Conservation (phyloP, 2,113 vertebrate genomes). For the Arizona elegans region DNA sequence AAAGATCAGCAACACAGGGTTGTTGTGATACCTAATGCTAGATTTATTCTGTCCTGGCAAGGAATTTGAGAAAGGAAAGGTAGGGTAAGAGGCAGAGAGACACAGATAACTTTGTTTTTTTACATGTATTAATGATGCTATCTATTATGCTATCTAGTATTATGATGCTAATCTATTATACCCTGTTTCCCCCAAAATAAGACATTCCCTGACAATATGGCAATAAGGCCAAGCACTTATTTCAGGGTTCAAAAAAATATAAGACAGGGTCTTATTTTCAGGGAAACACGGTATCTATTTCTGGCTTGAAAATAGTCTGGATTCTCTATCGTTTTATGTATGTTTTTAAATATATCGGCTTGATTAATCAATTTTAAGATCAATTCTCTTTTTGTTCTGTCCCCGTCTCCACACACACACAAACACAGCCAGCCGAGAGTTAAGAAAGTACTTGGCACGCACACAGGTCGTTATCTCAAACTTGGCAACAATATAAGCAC, state of each 20-base stretch:
- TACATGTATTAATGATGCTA: background rate
- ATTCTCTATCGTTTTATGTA: background rate
- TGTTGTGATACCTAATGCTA: background rate
- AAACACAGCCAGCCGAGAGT: too few relatives aligned
- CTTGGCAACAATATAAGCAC: too few relatives aligned
- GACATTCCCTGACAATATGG: too few relatives aligned
- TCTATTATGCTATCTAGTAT: background rate
- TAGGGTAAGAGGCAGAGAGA: background rate
- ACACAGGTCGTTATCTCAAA: too few relatives aligned
- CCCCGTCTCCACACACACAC: too few relatives aligned
- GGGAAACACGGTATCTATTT: background rate
- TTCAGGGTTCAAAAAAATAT: too few relatives aligned
- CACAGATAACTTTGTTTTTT: background rate
- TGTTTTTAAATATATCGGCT: conserved; percentile 5
- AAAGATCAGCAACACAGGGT: background rate
- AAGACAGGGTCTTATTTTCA: too few relatives aligned
- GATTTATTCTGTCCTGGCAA: background rate
- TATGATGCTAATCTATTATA: background rate
- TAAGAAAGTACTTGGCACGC: too few relatives aligned
- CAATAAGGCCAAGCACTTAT: too few relatives aligned
- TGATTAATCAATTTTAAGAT: conserved; percentile 45
- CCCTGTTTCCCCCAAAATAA: too few relatives aligned
- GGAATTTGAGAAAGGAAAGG: background rate
- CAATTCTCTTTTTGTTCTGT: conserved; percentile 21
- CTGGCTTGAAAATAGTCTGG: background rate